Base-by-base conservation (phyloP, 2,888 invertebrate species). In the Ophioninae sp. region DNA sequence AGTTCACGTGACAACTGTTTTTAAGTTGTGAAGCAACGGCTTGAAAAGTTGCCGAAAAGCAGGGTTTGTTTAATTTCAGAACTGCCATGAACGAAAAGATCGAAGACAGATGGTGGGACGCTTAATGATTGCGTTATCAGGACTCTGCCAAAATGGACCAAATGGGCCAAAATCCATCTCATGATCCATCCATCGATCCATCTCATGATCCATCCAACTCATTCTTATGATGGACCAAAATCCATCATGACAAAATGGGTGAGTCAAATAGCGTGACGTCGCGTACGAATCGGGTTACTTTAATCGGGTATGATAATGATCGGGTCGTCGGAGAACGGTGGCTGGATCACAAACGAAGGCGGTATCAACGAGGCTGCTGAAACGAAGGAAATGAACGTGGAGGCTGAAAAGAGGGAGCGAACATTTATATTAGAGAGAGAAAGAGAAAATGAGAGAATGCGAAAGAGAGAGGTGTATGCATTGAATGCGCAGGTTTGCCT, bases 221-320 rank as follows among this genome's bases (percentile, higher is more conserved):
- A n/a, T n/a, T n/a, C n/a, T n/a, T n/a, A n/a, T n/a, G n/a, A n/a
- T n/a, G n/a, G n/a, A 6, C 63, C 51, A 23, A 13, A 20, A 51
- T 6, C 37, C 9, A 17, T 22, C 6, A 20, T 44, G 59, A 20
- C n/a, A n/a, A 51, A 61, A 44, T 22, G 58, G 51, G 10, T 64
- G 58, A 56, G 10, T 64, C 74, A 81, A 68, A 64, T 79, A 65
- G 61, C 5, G 2, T 3, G 51, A 71, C 30, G 69, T 44, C 51
- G 17, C 56, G 69, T 30, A 85, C 58, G 69, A 67, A n/a, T 88
- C 85, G 85, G 84, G 88, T 89, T 88, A 88, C 88, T 89, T 90
- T 89, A 88, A 88, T 90, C 87, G 86, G 86, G 82, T 88, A 88
- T 87, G 89, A 87, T 88, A 90, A 90, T 88, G 89, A 90, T 90